Conservation (phyloP, 2,888 invertebrate genomes). For the Caenorhabditis japonica region DNA sequence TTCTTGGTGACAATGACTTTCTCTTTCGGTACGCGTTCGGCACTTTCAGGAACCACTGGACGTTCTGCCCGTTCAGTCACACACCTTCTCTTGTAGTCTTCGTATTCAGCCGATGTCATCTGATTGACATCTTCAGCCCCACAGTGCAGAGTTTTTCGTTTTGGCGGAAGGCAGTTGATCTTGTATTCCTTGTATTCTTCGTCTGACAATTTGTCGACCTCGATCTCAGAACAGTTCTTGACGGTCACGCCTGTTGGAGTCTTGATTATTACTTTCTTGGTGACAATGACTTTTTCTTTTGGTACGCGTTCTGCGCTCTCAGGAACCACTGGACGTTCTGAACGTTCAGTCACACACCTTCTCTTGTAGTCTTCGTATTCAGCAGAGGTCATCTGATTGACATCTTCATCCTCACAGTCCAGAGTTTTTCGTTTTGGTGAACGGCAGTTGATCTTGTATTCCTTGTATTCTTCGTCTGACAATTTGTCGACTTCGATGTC, state of each 20-base stretch:
- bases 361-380: constrained; percentile 3
- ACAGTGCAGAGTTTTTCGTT: too few species aligned
- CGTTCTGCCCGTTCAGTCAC: not conserved
- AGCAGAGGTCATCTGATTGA: not conserved
- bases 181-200: constrained; percentile 12
- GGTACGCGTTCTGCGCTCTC: constrained; percentile 32
- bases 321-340: too few species aligned
- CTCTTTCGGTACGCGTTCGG: not conserved
- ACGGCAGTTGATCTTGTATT: constrained; percentile 16
- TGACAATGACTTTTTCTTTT: not conserved
- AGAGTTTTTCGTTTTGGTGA: constrained; percentile 1
- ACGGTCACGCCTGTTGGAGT: not conserved
- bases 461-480: constrained; percentile 16
- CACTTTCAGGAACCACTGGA: not conserved
- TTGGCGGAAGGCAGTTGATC: constrained; percentile 11
- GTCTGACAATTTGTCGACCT: not conserved
- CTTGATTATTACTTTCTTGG: not conserved
- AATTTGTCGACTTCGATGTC: constrained; percentile 22
- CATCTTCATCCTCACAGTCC: constrained; percentile 19
- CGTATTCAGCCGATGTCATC: constrained; percentile 5
- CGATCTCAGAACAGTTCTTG: not conserved
- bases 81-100: constrained; percentile 7
- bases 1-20: not conserved
- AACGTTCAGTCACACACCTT: not conserved
- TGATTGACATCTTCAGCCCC: not conserved